Evolutionary conservation across 2,888 invertebrate genomes (phyloP), one percentile per base, ranked within the genome.

Genomic region (Minunthozetes semirufus): DNA sequence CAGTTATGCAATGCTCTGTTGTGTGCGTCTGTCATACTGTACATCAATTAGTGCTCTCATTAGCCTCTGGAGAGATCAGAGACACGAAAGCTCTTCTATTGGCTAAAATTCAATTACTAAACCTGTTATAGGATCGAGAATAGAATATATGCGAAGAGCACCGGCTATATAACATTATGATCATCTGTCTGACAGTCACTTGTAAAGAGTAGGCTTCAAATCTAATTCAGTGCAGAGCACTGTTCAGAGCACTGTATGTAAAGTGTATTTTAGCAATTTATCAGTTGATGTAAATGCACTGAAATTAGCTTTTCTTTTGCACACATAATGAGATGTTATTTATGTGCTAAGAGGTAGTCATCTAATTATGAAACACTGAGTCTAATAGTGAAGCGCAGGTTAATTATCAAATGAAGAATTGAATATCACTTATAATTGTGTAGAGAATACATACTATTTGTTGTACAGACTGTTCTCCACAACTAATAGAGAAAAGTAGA

Each of bases 11-110:
- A 13, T 42, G 42, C 3, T 19, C 42, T 42, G 42, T 42, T 42
- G 8, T 8, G 42, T 42, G 42, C n/a, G 70, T 42, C 46, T 46
- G 42, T 70, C 70, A 70, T 70, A 42, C 29, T 38, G 63, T 29
- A 66, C 70, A 70, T 70, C 70, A 70, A 70, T 70, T 70, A 70
- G 70, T 38, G 25, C 46, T 70, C 70, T 70, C 70, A 70, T 70
- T 13, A 42, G 70, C 48, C 70, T 70, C 70, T 11, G 48, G 70
- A n/a, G 70, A 70, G 70, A 70, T 70, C 70, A 70, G 70, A 46
- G 48, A 70, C 46, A 46, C 48, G 42, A 42, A 66, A 70, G 63
- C 48, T n/a, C 70, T 70, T 70, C 70, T 42, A 70, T 70, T 70
- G 70, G 70, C 15, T 70, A 15, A 33, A 70, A 70, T 70, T 70